A percentile compares a stretch with the other conserved stretches of the same genome.
Conservation (phyloP, 2,888 invertebrate genomes). For the Drosophila neutralis region DNA sequence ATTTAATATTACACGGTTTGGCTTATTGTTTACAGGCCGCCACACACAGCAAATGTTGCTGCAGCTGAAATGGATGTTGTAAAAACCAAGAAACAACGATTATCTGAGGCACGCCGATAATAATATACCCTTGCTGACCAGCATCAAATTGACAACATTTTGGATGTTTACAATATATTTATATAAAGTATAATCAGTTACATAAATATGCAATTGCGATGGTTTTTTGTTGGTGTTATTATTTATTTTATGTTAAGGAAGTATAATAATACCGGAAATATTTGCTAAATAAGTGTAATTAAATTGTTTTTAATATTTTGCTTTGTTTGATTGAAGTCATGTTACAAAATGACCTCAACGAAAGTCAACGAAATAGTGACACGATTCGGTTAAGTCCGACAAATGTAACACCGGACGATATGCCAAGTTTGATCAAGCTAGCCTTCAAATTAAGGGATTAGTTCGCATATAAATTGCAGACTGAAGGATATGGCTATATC, state of each 20-base stretch:
- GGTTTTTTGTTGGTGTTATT: background rate
- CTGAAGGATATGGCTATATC: background rate
- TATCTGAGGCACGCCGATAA: background rate
- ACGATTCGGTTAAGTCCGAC: background rate
- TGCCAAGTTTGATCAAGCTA: background rate
- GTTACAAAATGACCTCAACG: background rate
- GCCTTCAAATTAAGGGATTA: background rate
- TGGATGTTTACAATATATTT: background rate
- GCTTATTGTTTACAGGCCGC: slow-evolving; percentile 60
- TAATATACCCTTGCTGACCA: background rate
- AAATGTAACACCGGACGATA: background rate
- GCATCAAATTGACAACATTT: background rate
- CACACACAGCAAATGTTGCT: slow-evolving; percentile 32
- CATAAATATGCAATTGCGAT: background rate
- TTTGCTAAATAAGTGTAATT: background rate
- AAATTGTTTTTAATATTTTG: background rate
- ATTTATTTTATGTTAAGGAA: background rate
- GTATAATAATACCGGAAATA: background rate
- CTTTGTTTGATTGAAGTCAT: background rate
- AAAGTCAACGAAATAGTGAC: background rate
- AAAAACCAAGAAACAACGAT: background rate
- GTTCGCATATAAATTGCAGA: background rate
- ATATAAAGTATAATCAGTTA: background rate
- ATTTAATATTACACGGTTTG: slow-evolving; percentile 69
- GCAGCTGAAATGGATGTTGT: slow-evolving; percentile 8